Evolutionary conservation across 2,888 invertebrate species (phyloP).

Genomic region (Drosophila merina): DNA sequence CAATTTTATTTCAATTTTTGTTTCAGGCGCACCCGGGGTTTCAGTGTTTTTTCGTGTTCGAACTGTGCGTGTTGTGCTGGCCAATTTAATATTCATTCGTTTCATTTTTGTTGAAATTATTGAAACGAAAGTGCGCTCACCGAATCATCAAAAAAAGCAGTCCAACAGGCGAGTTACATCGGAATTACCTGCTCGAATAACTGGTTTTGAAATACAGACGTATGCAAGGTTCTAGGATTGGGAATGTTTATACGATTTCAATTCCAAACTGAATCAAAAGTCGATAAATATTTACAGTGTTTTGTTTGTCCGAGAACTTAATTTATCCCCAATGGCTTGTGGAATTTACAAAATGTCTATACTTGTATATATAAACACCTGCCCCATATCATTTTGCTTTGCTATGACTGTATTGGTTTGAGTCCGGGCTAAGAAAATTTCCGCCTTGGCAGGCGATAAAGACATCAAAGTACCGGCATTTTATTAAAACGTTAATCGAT

Average conservation of each 20-base stretch:
- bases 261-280: background rate
- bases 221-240: background rate
- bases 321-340: background rate
- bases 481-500: conserved; percentile 13
- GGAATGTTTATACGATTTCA: background rate
- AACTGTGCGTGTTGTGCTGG: conserved; percentile 58
- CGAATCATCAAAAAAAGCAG: conserved; percentile 13
- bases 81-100: conserved; percentile 32
- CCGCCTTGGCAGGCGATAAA: conserved; percentile 7
- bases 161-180: conserved; percentile 41
- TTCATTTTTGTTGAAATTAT: conserved; percentile 15
- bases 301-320: background rate
- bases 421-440: conserved; percentile 23
- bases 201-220: conserved; percentile 13
- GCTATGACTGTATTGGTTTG: conserved; percentile 4
- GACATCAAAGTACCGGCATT: conserved; percentile 10
- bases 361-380: background rate
- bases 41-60: conserved; percentile 37
- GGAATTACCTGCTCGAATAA: conserved; percentile 26
- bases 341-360: background rate
- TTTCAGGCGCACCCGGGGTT: conserved; percentile 2
- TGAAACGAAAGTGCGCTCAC: conserved; percentile 40
- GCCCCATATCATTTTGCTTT: conserved; percentile 7
- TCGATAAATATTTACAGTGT: conserved; percentile 14
- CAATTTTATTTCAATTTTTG: conserved; percentile 2